Percentiles rank a stretch among this genome's conserved stretches.
These are phyloP conservation scores for Torymus texanus DNA, from an alignment of 2,888 invertebrate species.

Conservation along the genomic window DNA sequence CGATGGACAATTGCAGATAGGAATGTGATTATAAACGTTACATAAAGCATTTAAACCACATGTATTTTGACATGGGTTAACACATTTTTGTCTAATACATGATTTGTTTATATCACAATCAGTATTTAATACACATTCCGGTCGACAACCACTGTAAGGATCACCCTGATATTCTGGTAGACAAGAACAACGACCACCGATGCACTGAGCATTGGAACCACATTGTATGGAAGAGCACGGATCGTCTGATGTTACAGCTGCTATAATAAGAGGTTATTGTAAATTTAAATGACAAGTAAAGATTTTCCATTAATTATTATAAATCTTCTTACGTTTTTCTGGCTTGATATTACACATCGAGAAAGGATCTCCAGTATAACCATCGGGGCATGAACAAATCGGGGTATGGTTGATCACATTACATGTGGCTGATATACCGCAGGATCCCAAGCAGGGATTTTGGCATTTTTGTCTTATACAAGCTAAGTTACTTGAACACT, in stretches of 20 bases:
- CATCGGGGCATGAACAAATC: slow-evolving; percentile 87
- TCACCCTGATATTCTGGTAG: slow-evolving; percentile 76
- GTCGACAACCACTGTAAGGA: slow-evolving; percentile 82
- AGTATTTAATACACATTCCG: slow-evolving; percentile 82
- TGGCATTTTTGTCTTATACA: slow-evolving; percentile 87
- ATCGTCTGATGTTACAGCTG: neutral
- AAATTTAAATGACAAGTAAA: slow-evolving; percentile 6
- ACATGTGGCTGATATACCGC: slow-evolving; percentile 87
- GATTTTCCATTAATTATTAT: no score
- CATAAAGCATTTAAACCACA: slow-evolving; percentile 85
- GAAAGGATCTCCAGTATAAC: slow-evolving; percentile 90
- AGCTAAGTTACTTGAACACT: slow-evolving; percentile 83
- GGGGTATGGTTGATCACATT: slow-evolving; percentile 88
- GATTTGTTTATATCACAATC: slow-evolving; percentile 81
- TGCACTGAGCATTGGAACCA: slow-evolving; percentile 82
- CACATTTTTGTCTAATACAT: slow-evolving; percentile 82
- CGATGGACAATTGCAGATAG: slow-evolving; percentile 83
- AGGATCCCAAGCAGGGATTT: slow-evolving; percentile 90
- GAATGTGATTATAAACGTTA: slow-evolving; percentile 84
- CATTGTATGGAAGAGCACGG: slow-evolving; percentile 81
- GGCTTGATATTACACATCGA: slow-evolving; percentile 82
- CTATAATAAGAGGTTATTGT: slow-evolving; percentile 14
- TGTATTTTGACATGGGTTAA: slow-evolving; percentile 82
- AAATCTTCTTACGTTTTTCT: slow-evolving; percentile 25
- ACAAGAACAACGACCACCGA: slow-evolving; percentile 76